Evolutionary conservation across 2,888 invertebrate genomes (phyloP).

Genomic region (Nudaria mundana): DNA sequence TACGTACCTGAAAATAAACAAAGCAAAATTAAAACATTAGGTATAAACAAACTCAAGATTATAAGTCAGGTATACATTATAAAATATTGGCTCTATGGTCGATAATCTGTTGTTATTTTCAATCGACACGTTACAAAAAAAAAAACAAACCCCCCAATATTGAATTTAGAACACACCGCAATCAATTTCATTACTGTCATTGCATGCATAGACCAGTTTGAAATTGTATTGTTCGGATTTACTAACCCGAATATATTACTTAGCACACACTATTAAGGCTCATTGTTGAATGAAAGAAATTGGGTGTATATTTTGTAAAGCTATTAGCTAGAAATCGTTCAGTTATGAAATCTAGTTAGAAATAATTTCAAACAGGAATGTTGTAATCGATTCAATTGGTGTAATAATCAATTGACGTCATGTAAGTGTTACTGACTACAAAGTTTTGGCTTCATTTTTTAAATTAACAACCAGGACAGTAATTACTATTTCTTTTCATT

Average conservation of each 20-base stretch:
- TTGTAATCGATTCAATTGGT: conserved; percentile 20
- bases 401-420: background rate
- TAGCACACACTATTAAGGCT: conserved; percentile 3
- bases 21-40: too few species aligned
- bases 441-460: too few species aligned
- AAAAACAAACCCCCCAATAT: too few species aligned
- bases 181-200: conserved; percentile 9
- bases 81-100: too few species aligned
- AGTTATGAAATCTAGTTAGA: conserved; percentile 26
- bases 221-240: background rate
- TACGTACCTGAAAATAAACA: too few species aligned
- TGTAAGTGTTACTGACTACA: background rate
- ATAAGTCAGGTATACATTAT: too few species aligned
- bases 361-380: conserved; percentile 26
- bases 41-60: too few species aligned
- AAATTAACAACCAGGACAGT: too few species aligned
- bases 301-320: conserved; percentile 4
- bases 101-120: too few species aligned
- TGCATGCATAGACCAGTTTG: conserved; percentile 17
- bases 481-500: too few species aligned
- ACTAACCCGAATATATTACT: background rate
- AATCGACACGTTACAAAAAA: too few species aligned
- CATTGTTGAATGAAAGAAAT: background rate
- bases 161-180: conserved; percentile 1
- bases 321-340: conserved; percentile 19